Base-by-base conservation (phyloP, 2,888 invertebrate genomes). In the Melieria crassipennis region DNA sequence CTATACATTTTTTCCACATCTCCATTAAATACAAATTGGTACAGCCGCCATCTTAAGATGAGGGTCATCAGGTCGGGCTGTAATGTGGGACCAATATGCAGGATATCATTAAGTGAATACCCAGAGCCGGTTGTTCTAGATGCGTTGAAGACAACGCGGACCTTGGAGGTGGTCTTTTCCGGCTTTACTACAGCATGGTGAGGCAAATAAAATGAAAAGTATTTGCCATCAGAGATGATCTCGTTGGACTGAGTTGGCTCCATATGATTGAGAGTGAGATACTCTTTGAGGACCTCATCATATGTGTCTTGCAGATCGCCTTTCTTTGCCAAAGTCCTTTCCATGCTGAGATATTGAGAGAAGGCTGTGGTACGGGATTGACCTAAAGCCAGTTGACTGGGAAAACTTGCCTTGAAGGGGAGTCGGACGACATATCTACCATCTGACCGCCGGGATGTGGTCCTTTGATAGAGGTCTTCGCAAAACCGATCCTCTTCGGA, bases 131-230 rank as follows among this genome's bases (percentile, higher is more conserved):
- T 69, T 7, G 66, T 70, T 7, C 65, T 50, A 2, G 74, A 77
- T 0, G 75, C 76, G 47, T 77, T 73, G 56, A 79, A 77, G 0
- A 76, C 76, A 3, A 77, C 73, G 7, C 72, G 47, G 13, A 75
- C 46, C 48, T 73, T 76, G 4, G 75, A 75, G 1, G 73, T 71
- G 10, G 68, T 67, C 13, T 70, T 74, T 7, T 75, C 70, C 0
- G 71, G 72, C 10, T 65, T 69, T 4, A 75, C 63, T 4, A 76
- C 71, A 0, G 72, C 75, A 48, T 76, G 73, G 56, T 78, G 76
- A 0, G 76, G 74, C 57, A 72, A n/a, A 11, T 72, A 46, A 57
- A 64, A 52, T n/a, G 62, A 55, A 47, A 65, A 48, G 45, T 45
- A 69, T 42, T 69, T 72, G 0, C 47, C 57, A 7, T 69, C 11